Conservation (phyloP, 1,140 invertebrate species). For the Himalopsyche phryganea region DNA sequence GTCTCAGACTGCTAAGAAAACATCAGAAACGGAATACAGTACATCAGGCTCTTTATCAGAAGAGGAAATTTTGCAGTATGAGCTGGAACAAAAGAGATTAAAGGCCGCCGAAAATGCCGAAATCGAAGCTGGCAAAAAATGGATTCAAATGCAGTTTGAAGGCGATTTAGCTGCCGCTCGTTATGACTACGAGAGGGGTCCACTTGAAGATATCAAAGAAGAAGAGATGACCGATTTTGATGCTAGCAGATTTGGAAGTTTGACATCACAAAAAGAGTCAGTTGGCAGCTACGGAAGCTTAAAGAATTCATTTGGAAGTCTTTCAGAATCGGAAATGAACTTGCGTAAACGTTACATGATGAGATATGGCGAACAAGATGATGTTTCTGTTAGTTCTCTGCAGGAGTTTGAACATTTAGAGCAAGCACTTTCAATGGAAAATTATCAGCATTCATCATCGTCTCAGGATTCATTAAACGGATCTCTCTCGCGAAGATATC, state of each 20-base stretch:
- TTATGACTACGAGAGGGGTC: constrained; percentile 71
- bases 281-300: constrained; percentile 73
- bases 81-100: constrained; percentile 67
- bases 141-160: constrained; percentile 84
- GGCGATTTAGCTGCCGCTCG: constrained; percentile 53
- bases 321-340: constrained; percentile 81
- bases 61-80: constrained; percentile 66
- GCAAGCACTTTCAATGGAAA: constrained; percentile 63
- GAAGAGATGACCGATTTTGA: constrained; percentile 83
- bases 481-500: constrained; percentile 64
- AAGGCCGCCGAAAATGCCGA: constrained; percentile 55
- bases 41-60: constrained; percentile 54
- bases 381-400: constrained; percentile 85
- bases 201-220: constrained; percentile 88
- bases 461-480: constrained; percentile 76
- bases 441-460: constrained; percentile 59
- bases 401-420: constrained; percentile 94
- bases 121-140: constrained; percentile 76
- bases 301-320: constrained; percentile 73
- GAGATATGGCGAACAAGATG: constrained; percentile 79
- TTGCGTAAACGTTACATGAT: constrained; percentile 75
- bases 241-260: constrained; percentile 74
- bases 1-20: constrained; percentile 47
- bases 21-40: constrained; percentile 58
- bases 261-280: constrained; percentile 77